Evolutionary conservation across 2,888 invertebrate genomes (phyloP).

Genomic region (Clostera curtula): DNA sequence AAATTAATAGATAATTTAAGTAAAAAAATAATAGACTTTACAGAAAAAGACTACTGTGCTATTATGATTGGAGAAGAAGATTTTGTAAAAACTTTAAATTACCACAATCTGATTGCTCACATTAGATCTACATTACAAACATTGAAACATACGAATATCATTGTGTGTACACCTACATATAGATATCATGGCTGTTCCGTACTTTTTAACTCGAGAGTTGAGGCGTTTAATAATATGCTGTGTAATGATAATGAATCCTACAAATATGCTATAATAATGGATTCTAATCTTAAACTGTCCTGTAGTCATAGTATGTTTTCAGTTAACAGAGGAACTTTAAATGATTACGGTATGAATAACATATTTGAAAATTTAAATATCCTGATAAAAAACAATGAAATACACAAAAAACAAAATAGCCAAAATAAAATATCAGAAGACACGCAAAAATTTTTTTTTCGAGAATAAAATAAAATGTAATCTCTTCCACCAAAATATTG

Average conservation of each 20-base stretch:
- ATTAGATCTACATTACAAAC: neutral
- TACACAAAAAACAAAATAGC: too few species aligned
- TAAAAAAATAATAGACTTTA: neutral
- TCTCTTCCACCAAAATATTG: too few species aligned
- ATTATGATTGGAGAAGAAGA: slow-evolving; percentile 2
- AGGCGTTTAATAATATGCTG: slow-evolving; percentile 1
- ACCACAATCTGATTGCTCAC: neutral
- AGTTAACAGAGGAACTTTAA: too few species aligned
- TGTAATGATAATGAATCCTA: too few species aligned
- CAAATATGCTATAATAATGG: too few species aligned
- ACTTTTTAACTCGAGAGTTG: slow-evolving; percentile 3
- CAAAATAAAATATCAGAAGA: too few species aligned
- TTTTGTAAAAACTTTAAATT: slow-evolving; percentile 1
- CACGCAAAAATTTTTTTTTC: too few species aligned
- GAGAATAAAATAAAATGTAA: neutral
- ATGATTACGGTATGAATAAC: too few species aligned
- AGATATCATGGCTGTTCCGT: neutral
- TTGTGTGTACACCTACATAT: slow-evolving; percentile 4
- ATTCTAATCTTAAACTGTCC: too few species aligned
- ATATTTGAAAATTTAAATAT: too few species aligned
- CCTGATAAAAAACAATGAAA: too few species aligned
- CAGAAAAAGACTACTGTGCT: slow-evolving; percentile 2
- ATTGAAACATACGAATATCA: slow-evolving; percentile 3
- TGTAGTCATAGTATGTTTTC: too few species aligned
- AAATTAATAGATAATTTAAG: neutral